Base-by-base conservation (phyloP, 1,140 invertebrate genomes). In the Saccostrea cuccullata region DNA sequence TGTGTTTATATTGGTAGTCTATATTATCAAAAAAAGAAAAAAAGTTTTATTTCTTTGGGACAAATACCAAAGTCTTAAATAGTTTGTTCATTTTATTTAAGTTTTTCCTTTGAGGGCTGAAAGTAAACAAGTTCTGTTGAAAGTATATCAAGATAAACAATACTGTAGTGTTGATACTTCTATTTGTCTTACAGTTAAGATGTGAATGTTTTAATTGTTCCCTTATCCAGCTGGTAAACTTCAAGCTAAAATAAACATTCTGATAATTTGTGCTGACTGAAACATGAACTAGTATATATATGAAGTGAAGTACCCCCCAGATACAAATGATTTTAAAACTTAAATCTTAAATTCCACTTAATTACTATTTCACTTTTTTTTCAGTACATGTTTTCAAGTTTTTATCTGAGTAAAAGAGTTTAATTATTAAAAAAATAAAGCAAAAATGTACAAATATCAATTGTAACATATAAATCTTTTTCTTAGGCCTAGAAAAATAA, bases 121-220 rank as follows among this genome's bases (percentile, higher is more conserved):
- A 77, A 77, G 70, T 26, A 77, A 77, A 77, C 70, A 77, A 26
- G 12, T 77, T 77, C 70, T 17, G 70, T 77, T 77, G 70, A 77
- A 15, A 77, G 11, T 30, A n/a, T n/a, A 36, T 77, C 70, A 12
- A 15, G 70, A 77, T 77, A 77, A 30, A 77, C 26, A 77, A 77
- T 15, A 26, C 11, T 77, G 30, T 2, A 36, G 8, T 36, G 26
- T 77, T 77, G 70, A 77, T 77, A 77, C 12, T 30, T 30, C 8
- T 77, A 30, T 77, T 77, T 77, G 70, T 77, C 30, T 77, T 36
- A 15, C 70, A 12, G 70, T 77, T 77, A 36, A 77, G 26, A 77
- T 77, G 30, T 12, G 70, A 77, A 30, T 77, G 70, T 77, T 77
- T 77, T 30, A 77, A 77, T 77, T 77, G 70, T 77, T 77, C 70